Base-by-base conservation (phyloP, 2,113 vertebrate genomes). In the Puntigrus tetrazona region DNA sequence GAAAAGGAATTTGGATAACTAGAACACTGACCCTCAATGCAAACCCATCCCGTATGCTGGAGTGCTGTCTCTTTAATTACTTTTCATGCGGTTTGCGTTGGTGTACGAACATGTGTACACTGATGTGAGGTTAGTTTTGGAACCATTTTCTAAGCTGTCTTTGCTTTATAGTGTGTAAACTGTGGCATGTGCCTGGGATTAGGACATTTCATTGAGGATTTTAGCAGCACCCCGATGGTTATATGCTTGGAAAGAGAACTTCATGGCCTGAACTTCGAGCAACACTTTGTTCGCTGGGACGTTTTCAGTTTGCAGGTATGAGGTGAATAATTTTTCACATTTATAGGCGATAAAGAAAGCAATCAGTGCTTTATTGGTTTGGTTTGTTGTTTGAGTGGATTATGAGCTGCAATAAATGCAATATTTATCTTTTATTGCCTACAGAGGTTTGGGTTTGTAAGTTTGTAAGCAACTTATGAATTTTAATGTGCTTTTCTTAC, bases 101-200 rank as follows among this genome's bases (percentile, higher is more conserved):
- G 81, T 81, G 86, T 20, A 45, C 70, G 76, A 73, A 78, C 69
- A 45, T 20, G n/a, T n/a, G n/a, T 85, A 14, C 18, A n/a, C 55
- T 45, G 83, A 38, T 43, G 25, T 18, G 25, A 31, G 10, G 84
- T 78, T 82, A 81, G 87, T 85, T 72, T 78, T 85, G 38, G 81
- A 87, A 84, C 75, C 36, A 67, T 83, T 47, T 18, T 82, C 76
- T 84, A 87, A 78, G 77, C 76, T 83, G 61, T 86, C 67, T 81
- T 74, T 89, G 78, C 78, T 84, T 85, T 76, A 81, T 85, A 75
- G 87, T 61, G 89, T 80, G 87, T 90, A 89, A 86, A 89, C 47
- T 87, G 85, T 89, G 91, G 90, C 94, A 94, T 94, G 94, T 93
- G 93, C 93, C 93, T 93, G 88, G 93, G 93, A 94, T 95, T 95